Evolutionary conservation across 37 sponge, comb jelly and placozoan species (phyloP), one percentile per base, ranked within the genome.

Genomic region (Cliona cf. orientalis): DNA sequence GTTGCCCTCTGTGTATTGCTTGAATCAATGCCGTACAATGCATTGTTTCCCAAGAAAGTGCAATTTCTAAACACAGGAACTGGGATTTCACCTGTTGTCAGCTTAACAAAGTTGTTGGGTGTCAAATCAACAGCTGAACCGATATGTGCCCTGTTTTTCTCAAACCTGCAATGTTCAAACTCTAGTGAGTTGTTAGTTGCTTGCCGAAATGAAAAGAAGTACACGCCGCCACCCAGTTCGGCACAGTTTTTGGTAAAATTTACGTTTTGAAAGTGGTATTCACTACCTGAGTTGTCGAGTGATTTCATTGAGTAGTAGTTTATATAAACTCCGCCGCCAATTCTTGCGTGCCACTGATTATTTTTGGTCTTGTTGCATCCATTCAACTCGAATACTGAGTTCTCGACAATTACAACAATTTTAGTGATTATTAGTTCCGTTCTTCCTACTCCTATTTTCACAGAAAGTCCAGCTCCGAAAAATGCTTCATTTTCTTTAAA

Each of bases 121-220:
- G 82, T 23, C 35, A 81, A n/a, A 43, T 81, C 82, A 0, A 81
- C 63, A 21, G 82, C 82, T 31, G 82, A 49, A 22, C 82, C 63
- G 34, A 71, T 29, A 25, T 72, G 32, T 7, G 82, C 82, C n/a
- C 19, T 46, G 35, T 81, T 81, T 31, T 70, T 5, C 12, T 19
- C 42, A 72, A 72, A 81, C 11, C 12, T 40, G 46, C 82, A 81
- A 38, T 72, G 28, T 0, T 40, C 63, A 57, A 81, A 71, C 4
- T n/a, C n/a, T n/a, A n/a, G n/a, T n/a, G n/a, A n/a, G n/a, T n/a
- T n/a, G n/a, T n/a, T n/a, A n/a, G n/a, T n/a, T n/a, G n/a, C n/a
- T n/a, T n/a, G n/a, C n/a, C n/a, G n/a, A n/a, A n/a, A n/a, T n/a
- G n/a, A n/a, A n/a, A n/a, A n/a, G n/a, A n/a, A n/a, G n/a, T n/a